Percentiles rank a stretch among this genome's conserved stretches.
Conservation (phyloP, 2,113 vertebrate species). For the Microtus richardsoni region DNA sequence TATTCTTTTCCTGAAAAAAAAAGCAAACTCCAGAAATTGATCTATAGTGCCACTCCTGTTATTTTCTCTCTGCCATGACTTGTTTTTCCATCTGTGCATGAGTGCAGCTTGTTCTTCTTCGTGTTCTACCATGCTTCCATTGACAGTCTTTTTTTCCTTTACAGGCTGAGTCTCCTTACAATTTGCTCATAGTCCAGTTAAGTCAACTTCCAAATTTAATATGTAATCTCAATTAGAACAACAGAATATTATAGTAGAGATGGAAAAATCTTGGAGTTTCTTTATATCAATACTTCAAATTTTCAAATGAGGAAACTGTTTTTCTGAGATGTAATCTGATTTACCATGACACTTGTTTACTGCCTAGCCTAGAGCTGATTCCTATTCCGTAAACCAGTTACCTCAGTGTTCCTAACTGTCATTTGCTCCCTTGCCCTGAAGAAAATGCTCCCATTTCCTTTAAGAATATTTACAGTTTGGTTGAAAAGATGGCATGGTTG, state of each 20-base stretch:
- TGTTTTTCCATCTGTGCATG: background rate
- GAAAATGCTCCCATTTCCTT: background rate
- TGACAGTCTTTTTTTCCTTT: background rate
- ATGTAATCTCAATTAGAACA: background rate
- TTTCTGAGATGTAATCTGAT: background rate
- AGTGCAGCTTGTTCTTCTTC: background rate
- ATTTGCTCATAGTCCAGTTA: background rate
- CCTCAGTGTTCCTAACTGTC: background rate
- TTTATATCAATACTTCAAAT: background rate
- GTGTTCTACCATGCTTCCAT: background rate
- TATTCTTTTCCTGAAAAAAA: background rate
- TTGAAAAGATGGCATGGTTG: background rate
- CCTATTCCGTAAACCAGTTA: background rate
- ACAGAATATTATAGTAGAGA: background rate
- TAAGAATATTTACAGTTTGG: background rate
- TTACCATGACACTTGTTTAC: background rate
- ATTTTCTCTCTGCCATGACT: slow-evolving; percentile 32
- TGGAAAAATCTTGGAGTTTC: background rate
- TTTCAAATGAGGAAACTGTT: background rate
- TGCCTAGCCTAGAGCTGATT: background rate
- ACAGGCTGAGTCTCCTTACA: background rate
- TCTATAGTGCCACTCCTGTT: background rate
- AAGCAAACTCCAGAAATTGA: slow-evolving; percentile 14
- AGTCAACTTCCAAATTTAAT: background rate
- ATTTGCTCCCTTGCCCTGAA: rapidly evolving